Evolutionary conservation across 2,888 invertebrate genomes (phyloP).

Genomic region (Agriopis leucophaearia): DNA sequence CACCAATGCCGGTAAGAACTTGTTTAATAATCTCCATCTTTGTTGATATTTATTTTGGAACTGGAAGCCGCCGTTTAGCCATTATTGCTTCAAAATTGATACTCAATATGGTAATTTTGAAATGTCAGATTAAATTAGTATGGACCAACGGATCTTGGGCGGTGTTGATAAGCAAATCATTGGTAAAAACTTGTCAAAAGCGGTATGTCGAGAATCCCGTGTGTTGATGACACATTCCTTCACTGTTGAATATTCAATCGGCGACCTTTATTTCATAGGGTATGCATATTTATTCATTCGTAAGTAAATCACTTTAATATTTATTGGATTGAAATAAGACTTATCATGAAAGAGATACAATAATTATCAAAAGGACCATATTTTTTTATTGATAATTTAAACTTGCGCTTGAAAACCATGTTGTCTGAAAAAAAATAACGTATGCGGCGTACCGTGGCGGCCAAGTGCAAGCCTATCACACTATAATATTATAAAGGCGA

Average conservation of each 20-base stretch:
- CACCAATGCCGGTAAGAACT: constrained; percentile 30
- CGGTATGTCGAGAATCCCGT: constrained; percentile 36
- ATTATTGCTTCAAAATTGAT: constrained; percentile 40
- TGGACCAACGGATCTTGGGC: constrained; percentile 32
- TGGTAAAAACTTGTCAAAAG: constrained; percentile 29
- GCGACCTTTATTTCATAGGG: constrained; percentile 22
- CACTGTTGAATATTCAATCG: constrained; percentile 29
- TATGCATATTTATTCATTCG: constrained; percentile 23
- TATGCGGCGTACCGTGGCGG: too few species aligned
- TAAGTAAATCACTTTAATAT: constrained; percentile 8
- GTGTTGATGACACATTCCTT: constrained; percentile 28
- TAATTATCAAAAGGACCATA: too few species aligned
- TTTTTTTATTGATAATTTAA: too few species aligned
- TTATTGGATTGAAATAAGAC: not conserved
- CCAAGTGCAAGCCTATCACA: too few species aligned
- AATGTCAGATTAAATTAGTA: constrained; percentile 42
- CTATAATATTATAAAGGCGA: too few species aligned
- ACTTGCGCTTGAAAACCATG: too few species aligned
- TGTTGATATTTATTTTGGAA: constrained; percentile 40
- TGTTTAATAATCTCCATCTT: constrained; percentile 30
- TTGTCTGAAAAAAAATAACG: too few species aligned
- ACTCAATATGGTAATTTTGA: constrained; percentile 44
- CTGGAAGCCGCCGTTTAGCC: constrained; percentile 37
- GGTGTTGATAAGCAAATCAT: constrained; percentile 42
- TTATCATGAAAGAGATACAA: not conserved